Percentiles rank a stretch among this genome's conserved stretches.
Evolutionary conservation across 2,797 vertebrate species (phyloP).

Genomic region (Malurus leucopterus): DNA sequence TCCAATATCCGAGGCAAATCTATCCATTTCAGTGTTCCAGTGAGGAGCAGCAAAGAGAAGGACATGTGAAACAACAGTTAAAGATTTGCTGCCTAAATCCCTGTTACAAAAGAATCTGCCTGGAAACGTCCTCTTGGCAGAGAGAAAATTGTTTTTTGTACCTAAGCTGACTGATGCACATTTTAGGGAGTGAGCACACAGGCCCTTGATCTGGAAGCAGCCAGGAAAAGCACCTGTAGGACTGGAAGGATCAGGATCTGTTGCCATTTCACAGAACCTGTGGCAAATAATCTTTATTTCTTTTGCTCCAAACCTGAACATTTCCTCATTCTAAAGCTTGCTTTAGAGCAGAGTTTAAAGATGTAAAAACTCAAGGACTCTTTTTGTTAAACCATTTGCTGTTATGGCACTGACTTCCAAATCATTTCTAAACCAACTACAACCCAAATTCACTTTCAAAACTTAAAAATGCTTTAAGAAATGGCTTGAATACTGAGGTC

Average conservation of each 20-base stretch:
- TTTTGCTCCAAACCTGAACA: background rate
- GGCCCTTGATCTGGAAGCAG: background rate
- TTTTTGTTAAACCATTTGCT: background rate
- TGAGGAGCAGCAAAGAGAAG: background rate
- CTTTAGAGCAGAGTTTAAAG: background rate
- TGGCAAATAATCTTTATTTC: background rate
- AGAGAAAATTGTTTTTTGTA: background rate
- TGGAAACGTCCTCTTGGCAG: background rate
- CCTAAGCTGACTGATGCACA: background rate
- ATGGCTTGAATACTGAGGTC: background rate
- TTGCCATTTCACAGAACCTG: background rate
- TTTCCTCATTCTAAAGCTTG: background rate
- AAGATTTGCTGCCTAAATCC: background rate
- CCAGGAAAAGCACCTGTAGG: background rate
- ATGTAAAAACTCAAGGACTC: background rate
- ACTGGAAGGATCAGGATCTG: background rate
- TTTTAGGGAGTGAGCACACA: background rate
- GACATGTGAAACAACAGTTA: background rate
- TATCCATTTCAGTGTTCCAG: background rate
- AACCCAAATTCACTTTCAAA: background rate
- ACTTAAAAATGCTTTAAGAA: background rate
- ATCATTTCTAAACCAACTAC: background rate
- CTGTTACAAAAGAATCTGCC: background rate
- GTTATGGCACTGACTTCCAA: background rate
- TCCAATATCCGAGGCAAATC: background rate